Conservation (phyloP, 2,888 invertebrate genomes). For the Epistrophe eligans region DNA sequence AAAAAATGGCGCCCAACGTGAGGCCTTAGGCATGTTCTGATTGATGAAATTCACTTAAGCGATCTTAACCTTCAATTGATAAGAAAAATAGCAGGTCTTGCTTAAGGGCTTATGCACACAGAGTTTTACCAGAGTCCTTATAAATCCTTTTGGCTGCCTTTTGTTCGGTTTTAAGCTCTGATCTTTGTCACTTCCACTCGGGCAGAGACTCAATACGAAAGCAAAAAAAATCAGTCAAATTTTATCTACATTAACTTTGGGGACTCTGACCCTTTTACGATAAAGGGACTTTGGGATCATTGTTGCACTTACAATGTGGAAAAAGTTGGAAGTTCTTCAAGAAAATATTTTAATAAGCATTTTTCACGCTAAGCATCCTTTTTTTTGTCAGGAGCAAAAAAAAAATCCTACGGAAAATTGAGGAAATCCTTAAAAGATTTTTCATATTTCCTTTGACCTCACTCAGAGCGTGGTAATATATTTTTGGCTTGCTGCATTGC, state of each 20-base stretch:
- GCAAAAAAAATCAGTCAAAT: constrained; percentile 3
- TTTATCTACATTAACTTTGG: constrained; percentile 18
- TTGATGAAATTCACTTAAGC: constrained; percentile 73
- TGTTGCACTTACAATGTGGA: constrained; percentile 1
- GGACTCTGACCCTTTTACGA: constrained; percentile 6
- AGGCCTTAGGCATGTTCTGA: constrained; percentile 44
- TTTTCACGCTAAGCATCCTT: constrained; percentile 20
- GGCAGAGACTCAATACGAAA: background rate
- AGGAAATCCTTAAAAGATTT: constrained; percentile 58
- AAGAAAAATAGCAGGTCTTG: constrained; percentile 55
- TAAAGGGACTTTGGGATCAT: background rate
- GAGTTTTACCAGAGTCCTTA: background rate
- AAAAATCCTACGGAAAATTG: constrained; percentile 25
- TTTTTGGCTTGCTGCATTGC: constrained; percentile 60
- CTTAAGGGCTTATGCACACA: constrained; percentile 24
- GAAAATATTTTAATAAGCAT: constrained; percentile 62
- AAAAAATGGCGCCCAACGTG: constrained; percentile 30
- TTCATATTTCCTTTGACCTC: constrained; percentile 59
- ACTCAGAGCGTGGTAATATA: constrained; percentile 7
- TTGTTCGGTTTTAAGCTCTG: constrained; percentile 28
- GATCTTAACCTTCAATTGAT: constrained; percentile 68
- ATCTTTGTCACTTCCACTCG: constrained; percentile 30
- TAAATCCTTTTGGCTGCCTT: background rate
- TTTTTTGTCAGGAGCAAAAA: background rate
- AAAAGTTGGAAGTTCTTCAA: background rate